phyloP scores from a whole-genome alignment of 2,888 invertebrate genomes.

The Pyrocoelia pectoralis region DNA sequence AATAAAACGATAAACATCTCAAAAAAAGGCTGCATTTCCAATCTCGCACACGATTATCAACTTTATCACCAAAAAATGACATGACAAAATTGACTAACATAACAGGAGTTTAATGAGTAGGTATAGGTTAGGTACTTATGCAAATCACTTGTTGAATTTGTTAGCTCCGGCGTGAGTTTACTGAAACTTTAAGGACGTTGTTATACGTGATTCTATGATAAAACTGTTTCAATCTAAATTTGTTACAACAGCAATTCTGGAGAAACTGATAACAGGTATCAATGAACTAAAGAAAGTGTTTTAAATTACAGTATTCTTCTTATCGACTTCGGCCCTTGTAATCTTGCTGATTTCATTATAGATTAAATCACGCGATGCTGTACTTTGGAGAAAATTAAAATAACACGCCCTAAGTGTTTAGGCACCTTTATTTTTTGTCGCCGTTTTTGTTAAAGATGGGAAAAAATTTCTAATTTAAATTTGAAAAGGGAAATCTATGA shows the following conservation, averaged over 20 bases:
- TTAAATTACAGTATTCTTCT: slow-evolving; percentile 35
- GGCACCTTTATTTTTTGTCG: slow-evolving; percentile 5
- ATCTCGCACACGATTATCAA: background rate
- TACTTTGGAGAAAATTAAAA: slow-evolving; percentile 33
- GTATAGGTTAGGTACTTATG: background rate
- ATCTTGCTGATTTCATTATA: slow-evolving; percentile 38
- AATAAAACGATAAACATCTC: slow-evolving; percentile 32
- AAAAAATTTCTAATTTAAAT: background rate
- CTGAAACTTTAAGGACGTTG: slow-evolving; percentile 12
- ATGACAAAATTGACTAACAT: too few relatives aligned
- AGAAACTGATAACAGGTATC: slow-evolving; percentile 35
- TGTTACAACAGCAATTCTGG: slow-evolving; percentile 23
- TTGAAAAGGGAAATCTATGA: background rate
- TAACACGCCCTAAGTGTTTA: slow-evolving; percentile 21
- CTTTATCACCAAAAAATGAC: background rate
- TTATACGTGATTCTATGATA: slow-evolving; percentile 25
- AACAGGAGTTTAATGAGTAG: background rate
- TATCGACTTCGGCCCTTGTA: slow-evolving; percentile 32
- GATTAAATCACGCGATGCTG: slow-evolving; percentile 38
- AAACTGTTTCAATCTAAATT: slow-evolving; percentile 31
- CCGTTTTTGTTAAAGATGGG: slow-evolving; percentile 4
- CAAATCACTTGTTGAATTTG: slow-evolving; percentile 8
- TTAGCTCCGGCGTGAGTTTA: background rate
- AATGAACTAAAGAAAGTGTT: slow-evolving; percentile 37
- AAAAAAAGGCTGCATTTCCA: slow-evolving; percentile 11